These are phyloP conservation scores for Margaritifera margaritifera DNA, from an alignment of 2,888 invertebrate genomes.

Conservation along the genomic window DNA sequence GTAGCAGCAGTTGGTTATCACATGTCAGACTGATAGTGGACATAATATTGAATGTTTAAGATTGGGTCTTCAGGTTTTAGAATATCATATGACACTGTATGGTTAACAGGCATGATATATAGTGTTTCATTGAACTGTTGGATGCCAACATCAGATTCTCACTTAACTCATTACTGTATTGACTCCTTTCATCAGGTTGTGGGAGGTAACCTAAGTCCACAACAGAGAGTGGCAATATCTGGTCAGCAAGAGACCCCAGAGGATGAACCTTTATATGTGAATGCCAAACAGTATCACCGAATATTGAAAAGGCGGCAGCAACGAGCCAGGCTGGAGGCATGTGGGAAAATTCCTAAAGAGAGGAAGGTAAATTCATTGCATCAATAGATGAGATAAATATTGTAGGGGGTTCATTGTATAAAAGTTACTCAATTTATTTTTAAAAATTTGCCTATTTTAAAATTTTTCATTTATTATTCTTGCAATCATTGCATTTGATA, in stretches of 20 bases:
- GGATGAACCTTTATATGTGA: conserved; percentile 97
- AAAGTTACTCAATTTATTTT: background rate
- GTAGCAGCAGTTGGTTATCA: background rate
- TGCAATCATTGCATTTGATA: too few species aligned
- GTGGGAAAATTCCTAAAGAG: conserved; percentile 96
- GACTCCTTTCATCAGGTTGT: conserved; percentile 23
- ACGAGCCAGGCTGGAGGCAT: conserved; percentile 93
- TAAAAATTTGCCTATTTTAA: background rate
- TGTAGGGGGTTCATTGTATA: background rate
- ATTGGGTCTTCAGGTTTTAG: too few species aligned
- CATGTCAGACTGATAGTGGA: too few species aligned
- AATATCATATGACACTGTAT: too few species aligned
- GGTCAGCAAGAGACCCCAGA: conserved; percentile 71
- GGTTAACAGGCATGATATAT: too few species aligned
- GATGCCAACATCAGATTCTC: background rate
- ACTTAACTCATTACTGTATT: background rate
- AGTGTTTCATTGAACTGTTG: too few species aligned
- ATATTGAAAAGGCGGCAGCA: conserved; percentile 96
- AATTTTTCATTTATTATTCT: background rate
- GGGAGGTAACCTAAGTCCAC: conserved; percentile 18
- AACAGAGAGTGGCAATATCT: conserved; percentile 18
- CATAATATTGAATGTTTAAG: too few species aligned
- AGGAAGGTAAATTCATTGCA: conserved; percentile 80
- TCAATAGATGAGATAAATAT: background rate
- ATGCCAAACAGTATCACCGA: conserved; percentile 97